Conservation (phyloP, 2,797 vertebrate genomes). For the Echiichthys vipera region DNA sequence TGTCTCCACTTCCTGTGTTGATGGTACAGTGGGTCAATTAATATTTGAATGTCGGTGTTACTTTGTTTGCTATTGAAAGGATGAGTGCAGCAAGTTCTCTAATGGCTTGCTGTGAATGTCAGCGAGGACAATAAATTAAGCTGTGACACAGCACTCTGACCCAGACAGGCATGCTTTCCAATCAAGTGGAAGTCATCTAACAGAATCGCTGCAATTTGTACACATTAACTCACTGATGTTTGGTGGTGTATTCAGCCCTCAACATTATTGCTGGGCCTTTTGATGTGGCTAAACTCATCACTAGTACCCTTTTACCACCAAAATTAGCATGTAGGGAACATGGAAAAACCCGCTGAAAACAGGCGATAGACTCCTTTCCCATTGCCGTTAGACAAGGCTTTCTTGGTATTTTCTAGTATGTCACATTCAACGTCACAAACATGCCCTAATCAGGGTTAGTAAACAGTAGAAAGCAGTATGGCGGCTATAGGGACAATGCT, state of each 20-base stretch:
- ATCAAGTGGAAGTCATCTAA: conserved; percentile 28
- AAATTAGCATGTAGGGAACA: too few relatives aligned
- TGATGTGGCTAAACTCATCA: conserved; percentile 1
- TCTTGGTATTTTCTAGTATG: too few relatives aligned
- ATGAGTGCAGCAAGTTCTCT: conserved; percentile 54
- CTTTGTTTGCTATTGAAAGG: conserved; percentile 58
- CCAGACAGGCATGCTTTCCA: conserved; percentile 29
- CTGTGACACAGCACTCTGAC: conserved; percentile 37
- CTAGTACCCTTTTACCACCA: conserved; percentile 11
- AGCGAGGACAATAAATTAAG: conserved; percentile 70
- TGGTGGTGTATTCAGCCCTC: conserved; percentile 3
- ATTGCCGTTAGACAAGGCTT: too few relatives aligned
- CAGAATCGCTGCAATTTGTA: conserved; percentile 36
- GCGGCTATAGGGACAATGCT: too few relatives aligned
- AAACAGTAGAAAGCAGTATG: too few relatives aligned
- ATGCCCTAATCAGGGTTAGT: too few relatives aligned
- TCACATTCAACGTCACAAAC: too few relatives aligned
- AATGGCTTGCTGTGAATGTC: conserved; percentile 75
- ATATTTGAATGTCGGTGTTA: conserved; percentile 30
- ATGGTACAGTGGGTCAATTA: conserved; percentile 12
- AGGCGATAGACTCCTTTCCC: too few relatives aligned
- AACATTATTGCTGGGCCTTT: neutral
- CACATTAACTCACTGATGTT: conserved; percentile 38
- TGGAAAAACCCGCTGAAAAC: too few relatives aligned
- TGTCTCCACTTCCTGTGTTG: conserved; percentile 22